Percentiles rank a stretch among this genome's conserved stretches.
Conservation (phyloP, 2,797 vertebrate species). For the Enteromius trimaculatus region DNA sequence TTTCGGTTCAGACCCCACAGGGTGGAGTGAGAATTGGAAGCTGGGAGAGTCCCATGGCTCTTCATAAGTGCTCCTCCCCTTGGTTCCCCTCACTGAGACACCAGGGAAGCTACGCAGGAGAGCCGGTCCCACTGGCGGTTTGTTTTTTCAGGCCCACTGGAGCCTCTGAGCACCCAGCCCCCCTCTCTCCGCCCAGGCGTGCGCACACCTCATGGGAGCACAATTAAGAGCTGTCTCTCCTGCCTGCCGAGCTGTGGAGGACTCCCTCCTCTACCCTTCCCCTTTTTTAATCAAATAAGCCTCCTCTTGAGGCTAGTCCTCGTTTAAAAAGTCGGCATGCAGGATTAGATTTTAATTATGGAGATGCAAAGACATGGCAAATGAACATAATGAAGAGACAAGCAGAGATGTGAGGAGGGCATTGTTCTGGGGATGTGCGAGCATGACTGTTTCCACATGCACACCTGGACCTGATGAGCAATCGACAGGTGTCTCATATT, state of each 20-base stretch:
- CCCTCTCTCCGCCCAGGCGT: constrained; percentile 30
- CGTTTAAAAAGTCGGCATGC: constrained; percentile 61
- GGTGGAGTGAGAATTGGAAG: constrained; percentile 21
- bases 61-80: constrained; percentile 45
- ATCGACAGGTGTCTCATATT: not conserved
- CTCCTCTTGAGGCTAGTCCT: constrained; percentile 64
- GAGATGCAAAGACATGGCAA: constrained; percentile 59
- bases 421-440: constrained; percentile 31
- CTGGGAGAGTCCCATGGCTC: constrained; percentile 1
- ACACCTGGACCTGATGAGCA: not conserved
- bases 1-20: not conserved
- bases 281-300: constrained; percentile 66
- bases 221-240: constrained; percentile 60
- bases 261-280: constrained; percentile 58
- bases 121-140: constrained; percentile 58
- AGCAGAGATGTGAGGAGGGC: constrained; percentile 49
- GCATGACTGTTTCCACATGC: not conserved
- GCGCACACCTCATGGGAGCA: constrained; percentile 57
- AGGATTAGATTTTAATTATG: constrained; percentile 67
- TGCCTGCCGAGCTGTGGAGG: constrained; percentile 55
- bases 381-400: constrained; percentile 57
- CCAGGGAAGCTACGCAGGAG: constrained; percentile 39
- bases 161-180: constrained; percentile 38
- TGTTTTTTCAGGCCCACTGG: constrained; percentile 62
- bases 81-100: constrained; percentile 45